Evolutionary conservation across 2,888 invertebrate genomes (phyloP).

Genomic region (Aleiodes testaceus): DNA sequence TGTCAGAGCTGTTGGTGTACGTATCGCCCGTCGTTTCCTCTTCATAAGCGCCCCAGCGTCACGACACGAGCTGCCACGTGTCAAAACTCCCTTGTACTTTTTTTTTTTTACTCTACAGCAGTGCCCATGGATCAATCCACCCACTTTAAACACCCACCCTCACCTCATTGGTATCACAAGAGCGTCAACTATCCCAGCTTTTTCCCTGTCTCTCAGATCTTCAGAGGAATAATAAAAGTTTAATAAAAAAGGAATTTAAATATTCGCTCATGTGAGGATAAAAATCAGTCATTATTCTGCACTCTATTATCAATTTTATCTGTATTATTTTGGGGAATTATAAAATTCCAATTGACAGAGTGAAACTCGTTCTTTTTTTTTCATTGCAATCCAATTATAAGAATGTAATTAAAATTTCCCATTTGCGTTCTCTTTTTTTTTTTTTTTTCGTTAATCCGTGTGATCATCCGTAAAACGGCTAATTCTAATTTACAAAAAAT

Average conservation of each 20-base stretch:
- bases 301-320: too few relatives aligned
- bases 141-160: slow-evolving; percentile 65
- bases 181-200: slow-evolving; percentile 55
- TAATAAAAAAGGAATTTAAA: slow-evolving; percentile 64
- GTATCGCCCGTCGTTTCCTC: slow-evolving; percentile 48
- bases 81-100: slow-evolving; percentile 48
- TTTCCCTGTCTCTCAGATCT: slow-evolving; percentile 11
- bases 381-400: too few relatives aligned
- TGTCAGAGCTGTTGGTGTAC: slow-evolving; percentile 58
- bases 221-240: slow-evolving; percentile 47
- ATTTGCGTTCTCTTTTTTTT: slow-evolving; percentile 3
- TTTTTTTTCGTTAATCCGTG: background rate
- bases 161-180: slow-evolving; percentile 29
- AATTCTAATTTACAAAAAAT: slow-evolving; percentile 72
- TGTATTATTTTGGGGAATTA: too few relatives aligned
- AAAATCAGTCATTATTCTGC: too few relatives aligned
- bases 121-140: slow-evolving; percentile 62
- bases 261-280: too few relatives aligned
- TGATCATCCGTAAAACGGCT: slow-evolving; percentile 22
- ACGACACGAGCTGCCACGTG: slow-evolving; percentile 69
- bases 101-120: slow-evolving; percentile 13
- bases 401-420: too few relatives aligned
- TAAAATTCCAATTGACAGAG: slow-evolving; percentile 4
- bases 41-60: slow-evolving; percentile 51
- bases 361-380: too few relatives aligned